phyloP scores from a whole-genome alignment of 2,113 vertebrate genomes.

The Datnioides undecimradiatus region DNA sequence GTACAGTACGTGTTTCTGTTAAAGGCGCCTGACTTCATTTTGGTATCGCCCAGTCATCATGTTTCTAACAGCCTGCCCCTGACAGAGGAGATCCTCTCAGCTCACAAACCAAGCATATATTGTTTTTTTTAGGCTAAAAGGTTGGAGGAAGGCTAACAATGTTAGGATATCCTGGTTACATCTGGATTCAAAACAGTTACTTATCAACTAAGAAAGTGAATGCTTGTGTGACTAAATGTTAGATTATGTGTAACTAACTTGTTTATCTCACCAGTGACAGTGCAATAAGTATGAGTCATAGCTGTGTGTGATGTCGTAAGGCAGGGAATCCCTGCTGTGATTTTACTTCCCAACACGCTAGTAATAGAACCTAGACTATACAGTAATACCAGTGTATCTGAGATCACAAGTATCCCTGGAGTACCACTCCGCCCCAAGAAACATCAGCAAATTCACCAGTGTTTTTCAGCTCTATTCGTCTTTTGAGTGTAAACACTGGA shows the following conservation, averaged over 20 bases:
- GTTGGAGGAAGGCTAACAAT: too few relatives aligned
- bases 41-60: not conserved
- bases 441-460: not conserved
- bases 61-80: not conserved
- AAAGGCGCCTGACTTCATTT: not conserved
- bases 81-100: not conserved
- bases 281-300: conserved; percentile 12
- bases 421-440: too few relatives aligned
- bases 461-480: not conserved
- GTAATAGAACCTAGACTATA: not conserved
- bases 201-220: not conserved
- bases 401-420: not conserved
- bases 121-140: too few relatives aligned
- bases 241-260: not conserved
- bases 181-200: not conserved
- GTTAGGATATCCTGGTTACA: not conserved
- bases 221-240: not conserved
- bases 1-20: not conserved
- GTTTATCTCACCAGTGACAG: not conserved
- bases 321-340: not conserved
- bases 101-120: too few relatives aligned
- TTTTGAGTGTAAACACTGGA: not conserved
- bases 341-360: not conserved
- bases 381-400: not conserved
- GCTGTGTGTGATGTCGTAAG: conserved; percentile 1